Percentiles rank a stretch among this genome's conserved stretches.
Conservation (phyloP, 2,113 vertebrate genomes). For the Peromyscus polionotus region DNA sequence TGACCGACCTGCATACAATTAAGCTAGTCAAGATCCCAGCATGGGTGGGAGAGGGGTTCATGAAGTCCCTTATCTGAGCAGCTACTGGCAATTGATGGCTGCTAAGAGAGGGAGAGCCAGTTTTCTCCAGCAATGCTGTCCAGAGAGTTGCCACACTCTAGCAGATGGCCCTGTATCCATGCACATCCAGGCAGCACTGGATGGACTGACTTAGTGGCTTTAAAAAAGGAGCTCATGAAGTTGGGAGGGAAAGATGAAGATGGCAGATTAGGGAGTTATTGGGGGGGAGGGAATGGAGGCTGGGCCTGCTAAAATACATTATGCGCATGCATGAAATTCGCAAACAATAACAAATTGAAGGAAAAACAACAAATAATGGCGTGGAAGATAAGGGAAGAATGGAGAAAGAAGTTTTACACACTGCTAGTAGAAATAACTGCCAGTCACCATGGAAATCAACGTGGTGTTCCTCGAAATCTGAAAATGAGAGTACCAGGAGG, state of each 20-base stretch:
- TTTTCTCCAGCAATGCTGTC: background rate
- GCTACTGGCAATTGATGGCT: background rate
- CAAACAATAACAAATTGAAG: background rate
- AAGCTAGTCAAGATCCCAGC: background rate
- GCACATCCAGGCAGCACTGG: background rate
- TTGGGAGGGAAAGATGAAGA: too few species aligned
- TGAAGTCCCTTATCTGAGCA: background rate
- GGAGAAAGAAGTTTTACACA: background rate
- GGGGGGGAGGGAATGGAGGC: background rate
- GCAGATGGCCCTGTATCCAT: background rate
- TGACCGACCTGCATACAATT: background rate
- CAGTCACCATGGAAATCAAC: background rate
- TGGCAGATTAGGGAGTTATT: background rate
- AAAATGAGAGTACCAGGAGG: background rate
- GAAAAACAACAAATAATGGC: background rate
- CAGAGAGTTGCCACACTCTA: background rate
- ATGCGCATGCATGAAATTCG: background rate
- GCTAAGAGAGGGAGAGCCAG: background rate
- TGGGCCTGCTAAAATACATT: background rate
- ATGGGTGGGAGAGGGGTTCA: background rate
- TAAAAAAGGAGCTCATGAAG: background rate
- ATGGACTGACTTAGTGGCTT: background rate
- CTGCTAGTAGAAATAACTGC: background rate
- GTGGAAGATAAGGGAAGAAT: background rate
- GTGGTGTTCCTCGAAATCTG: background rate